Evolutionary conservation across 2,888 invertebrate genomes (phyloP), one percentile per base, ranked within the genome.

Genomic region (Linyphia triangularis): DNA sequence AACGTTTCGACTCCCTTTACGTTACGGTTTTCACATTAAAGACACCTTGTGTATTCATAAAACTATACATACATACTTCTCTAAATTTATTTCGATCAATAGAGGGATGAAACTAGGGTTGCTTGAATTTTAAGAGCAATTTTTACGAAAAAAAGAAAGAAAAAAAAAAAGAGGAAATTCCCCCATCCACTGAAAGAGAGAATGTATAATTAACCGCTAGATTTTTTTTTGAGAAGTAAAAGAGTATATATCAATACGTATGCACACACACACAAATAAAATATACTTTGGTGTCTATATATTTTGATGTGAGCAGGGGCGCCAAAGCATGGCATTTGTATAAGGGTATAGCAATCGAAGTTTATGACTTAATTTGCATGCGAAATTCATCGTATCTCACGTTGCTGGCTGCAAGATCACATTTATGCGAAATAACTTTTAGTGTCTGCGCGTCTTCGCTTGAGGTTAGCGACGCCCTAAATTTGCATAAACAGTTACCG

Each of bases 351-450:
- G 79, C 79, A 85, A 79, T 79, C 85, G 79, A 86, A 86, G 78
- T 86, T 86, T 79, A 86, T 86, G 85, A 78, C 85, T 81, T 86
- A 86, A 72, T 86, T 86, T 86, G 79, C 85, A 86, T 86, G 63
- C 16, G 63, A 79, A 79, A 79, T 86, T 86, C 72, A 79, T 79
- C 72, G 79, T 57, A 19, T 67, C 65, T 59, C 65, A 19, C 72
- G n/a, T 61, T 57, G 69, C 59, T 9, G 16, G 69, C 30, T 72
- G 79, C 33, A 73, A 73, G 69, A 79, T 79, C 79, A 73, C 70
- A 79, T 79, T 86, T 86, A 84, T 86, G 79, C 73, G 73, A 70
- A 79, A 86, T 79, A 79, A 86, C 79, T 86, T 86, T 86, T 79
- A 86, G 79, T 79, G 79, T 72, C 73, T 65, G 79, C 28, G 65